A percentile compares a stretch with the other conserved stretches of the same genome.
Conservation (phyloP, 2,797 vertebrate species). For the Cirrhinus mrigala region DNA sequence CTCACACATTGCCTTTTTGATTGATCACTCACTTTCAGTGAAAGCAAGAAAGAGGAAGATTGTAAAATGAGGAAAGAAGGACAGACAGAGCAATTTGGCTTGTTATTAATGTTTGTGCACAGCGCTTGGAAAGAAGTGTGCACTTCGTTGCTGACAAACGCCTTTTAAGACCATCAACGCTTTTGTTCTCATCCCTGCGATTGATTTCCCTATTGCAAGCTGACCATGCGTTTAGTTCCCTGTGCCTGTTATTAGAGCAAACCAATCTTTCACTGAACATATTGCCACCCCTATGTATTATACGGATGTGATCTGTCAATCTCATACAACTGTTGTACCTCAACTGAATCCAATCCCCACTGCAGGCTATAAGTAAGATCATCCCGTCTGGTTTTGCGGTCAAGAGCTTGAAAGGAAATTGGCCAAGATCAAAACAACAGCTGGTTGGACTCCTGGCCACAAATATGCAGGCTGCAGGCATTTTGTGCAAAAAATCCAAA, state of each 20-base stretch:
- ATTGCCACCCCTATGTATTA: conserved; percentile 25
- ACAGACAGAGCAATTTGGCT: conserved; percentile 12
- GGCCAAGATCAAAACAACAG: conserved; percentile 53
- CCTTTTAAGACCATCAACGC: conserved; percentile 38
- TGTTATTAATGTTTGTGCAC: conserved; percentile 46
- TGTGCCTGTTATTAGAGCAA: conserved; percentile 49
- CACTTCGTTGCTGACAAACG: conserved; percentile 39
- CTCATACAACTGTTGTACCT: conserved; percentile 16
- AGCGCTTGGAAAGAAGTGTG: conserved; percentile 11
- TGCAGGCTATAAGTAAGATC: conserved; percentile 5
- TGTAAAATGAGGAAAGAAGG: conserved; percentile 1
- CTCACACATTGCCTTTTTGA: conserved; percentile 44
- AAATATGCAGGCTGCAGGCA: conserved; percentile 40
- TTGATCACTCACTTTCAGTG: conserved; percentile 43
- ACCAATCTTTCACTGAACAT: conserved; percentile 41
- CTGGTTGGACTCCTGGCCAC: conserved; percentile 46
- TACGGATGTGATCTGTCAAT: conserved; percentile 50
- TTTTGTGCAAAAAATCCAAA: conserved; percentile 44
- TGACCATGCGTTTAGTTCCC: conserved; percentile 43
- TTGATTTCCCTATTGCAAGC: conserved; percentile 39
- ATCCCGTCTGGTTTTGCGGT: background rate
- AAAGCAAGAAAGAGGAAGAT: conserved; percentile 13
- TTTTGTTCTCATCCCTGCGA: conserved; percentile 24
- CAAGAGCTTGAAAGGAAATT: conserved; percentile 38
- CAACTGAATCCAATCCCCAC: conserved; percentile 14